These are phyloP conservation scores for Augiades crinisus DNA, from an alignment of 2,888 invertebrate species.

Conservation along the genomic window DNA sequence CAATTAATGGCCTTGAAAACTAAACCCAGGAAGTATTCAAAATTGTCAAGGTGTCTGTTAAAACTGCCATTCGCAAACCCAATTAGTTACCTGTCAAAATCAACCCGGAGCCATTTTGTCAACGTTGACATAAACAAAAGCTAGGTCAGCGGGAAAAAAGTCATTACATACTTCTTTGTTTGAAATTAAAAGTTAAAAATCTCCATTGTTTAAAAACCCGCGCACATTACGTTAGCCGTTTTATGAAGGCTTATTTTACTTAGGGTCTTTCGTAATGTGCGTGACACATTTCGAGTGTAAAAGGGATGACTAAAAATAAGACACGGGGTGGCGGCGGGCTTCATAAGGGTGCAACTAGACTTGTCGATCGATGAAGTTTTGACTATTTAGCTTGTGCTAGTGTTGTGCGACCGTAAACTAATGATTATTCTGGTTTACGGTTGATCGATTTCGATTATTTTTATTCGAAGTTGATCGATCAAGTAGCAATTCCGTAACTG, in stretches of 20 bases:
- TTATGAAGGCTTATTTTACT: not conserved
- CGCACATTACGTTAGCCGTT: not conserved
- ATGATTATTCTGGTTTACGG: too few species aligned
- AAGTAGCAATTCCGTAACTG: too few species aligned
- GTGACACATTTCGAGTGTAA: too few species aligned
- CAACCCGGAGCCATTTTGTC: constrained; percentile 6
- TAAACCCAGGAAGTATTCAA: not conserved
- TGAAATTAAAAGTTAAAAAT: not conserved
- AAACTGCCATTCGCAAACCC: not conserved
- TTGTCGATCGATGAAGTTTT: too few species aligned
- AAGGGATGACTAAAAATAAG: too few species aligned
- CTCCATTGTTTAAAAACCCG: not conserved
- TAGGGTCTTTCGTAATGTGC: too few species aligned
- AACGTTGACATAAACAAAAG: constrained; percentile 12
- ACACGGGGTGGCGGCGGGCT: too few species aligned
- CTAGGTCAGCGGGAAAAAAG: constrained; percentile 11
- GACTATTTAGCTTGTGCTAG: too few species aligned
- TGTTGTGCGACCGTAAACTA: too few species aligned
- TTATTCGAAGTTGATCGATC: too few species aligned
- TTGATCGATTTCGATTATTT: too few species aligned
- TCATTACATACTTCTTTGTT: constrained; percentile 4
- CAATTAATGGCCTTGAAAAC: not conserved
- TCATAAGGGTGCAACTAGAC: too few species aligned
- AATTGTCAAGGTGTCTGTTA: not conserved
- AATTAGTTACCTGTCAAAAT: constrained; percentile 15